Percentiles rank a stretch among this genome's conserved stretches.
Evolutionary conservation across 2,113 vertebrate species (phyloP).

Genomic region (Zonotrichia leucophrys): DNA sequence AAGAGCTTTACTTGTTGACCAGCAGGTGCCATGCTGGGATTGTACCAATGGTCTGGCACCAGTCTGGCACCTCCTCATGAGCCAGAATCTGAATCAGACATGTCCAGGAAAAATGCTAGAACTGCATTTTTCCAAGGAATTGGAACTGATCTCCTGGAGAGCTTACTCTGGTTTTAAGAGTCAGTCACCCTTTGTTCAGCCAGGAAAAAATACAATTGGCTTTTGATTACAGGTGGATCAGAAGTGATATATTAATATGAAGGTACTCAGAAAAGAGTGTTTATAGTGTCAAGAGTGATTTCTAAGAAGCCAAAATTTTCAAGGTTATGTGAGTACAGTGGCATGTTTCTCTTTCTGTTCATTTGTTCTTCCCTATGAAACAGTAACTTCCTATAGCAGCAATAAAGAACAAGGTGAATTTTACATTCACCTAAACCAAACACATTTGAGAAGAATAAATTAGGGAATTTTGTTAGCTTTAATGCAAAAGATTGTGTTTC

Average conservation of each 20-base stretch:
- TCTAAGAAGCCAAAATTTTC: background rate
- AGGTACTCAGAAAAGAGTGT: background rate
- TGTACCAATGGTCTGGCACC: background rate
- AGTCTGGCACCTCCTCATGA: background rate
- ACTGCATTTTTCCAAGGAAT: background rate
- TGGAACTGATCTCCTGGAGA: background rate
- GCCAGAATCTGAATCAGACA: background rate
- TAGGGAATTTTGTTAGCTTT: background rate
- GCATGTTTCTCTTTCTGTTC: background rate
- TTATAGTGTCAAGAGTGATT: background rate
- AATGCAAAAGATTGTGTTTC: background rate
- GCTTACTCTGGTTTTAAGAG: background rate
- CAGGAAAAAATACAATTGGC: background rate
- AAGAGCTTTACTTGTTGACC: background rate
- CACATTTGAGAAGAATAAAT: background rate
- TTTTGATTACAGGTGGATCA: background rate
- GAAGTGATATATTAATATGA: background rate
- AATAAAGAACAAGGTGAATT: background rate
- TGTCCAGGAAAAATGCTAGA: background rate
- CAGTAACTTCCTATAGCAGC: background rate
- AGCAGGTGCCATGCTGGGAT: background rate
- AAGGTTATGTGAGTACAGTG: background rate
- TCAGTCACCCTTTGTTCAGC: background rate
- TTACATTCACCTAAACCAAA: background rate
- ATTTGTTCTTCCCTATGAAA: background rate